Percentiles rank a stretch among this genome's conserved stretches.
Evolutionary conservation across 2,888 invertebrate species (phyloP).

Genomic region (Rotaria magnacalcarata): DNA sequence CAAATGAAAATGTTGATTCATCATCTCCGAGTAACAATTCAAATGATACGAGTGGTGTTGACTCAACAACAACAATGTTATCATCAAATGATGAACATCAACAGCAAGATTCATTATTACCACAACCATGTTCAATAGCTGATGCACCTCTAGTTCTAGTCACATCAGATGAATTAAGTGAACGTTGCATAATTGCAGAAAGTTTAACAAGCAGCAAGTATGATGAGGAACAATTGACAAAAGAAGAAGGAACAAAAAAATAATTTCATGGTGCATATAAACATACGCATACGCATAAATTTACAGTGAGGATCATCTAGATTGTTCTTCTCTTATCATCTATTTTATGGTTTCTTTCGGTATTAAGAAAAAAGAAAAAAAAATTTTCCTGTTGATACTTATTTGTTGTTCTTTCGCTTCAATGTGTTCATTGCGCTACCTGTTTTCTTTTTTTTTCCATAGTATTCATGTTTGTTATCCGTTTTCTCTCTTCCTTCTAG

Average conservation of each 20-base stretch:
- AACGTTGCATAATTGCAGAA: not conserved
- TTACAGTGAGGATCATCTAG: not conserved
- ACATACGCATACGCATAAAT: not conserved
- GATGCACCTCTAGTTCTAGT: constrained; percentile 13
- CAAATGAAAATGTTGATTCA: not conserved
- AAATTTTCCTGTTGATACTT: not conserved
- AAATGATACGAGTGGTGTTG: not conserved
- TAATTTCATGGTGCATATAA: not conserved
- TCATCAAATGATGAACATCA: not conserved
- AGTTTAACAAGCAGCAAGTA: not conserved
- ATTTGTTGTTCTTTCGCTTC: constrained; percentile 15
- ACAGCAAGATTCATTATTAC: not conserved
- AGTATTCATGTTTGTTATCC: constrained; percentile 22
- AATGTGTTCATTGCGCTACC: not conserved
- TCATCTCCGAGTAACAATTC: not conserved
- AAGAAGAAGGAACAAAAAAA: not conserved
- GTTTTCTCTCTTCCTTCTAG: not conserved
- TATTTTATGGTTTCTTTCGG: not conserved
- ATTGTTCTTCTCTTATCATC: not conserved
- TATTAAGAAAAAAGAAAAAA: not conserved
- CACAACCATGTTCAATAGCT: not conserved
- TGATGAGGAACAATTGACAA: not conserved
- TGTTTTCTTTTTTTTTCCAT: not conserved
- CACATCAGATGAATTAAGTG: not conserved
- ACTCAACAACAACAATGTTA: not conserved